phyloP scores from a whole-genome alignment of 2,888 invertebrate genomes.

The Drosophila prostipennis region DNA sequence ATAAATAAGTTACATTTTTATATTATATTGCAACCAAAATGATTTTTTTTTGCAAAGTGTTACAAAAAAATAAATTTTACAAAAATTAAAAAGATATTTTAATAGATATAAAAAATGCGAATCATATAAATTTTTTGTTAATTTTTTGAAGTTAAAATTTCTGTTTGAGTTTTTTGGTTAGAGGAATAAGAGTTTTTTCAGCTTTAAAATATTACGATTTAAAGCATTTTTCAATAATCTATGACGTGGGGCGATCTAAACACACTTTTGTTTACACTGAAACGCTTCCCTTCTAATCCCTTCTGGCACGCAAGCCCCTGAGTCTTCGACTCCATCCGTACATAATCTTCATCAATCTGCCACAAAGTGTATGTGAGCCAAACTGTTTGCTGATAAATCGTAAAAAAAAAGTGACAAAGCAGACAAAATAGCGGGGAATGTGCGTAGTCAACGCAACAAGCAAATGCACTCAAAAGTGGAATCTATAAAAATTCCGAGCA shows the following conservation, averaged over 20 bases:
- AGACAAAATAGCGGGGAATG: slow-evolving; percentile 41
- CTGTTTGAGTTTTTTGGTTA: background rate
- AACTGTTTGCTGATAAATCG: slow-evolving; percentile 50
- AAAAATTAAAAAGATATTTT: too few relatives aligned
- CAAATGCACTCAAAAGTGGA: slow-evolving; percentile 68
- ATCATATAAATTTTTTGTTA: too few relatives aligned
- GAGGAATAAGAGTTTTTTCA: background rate
- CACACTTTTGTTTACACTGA: background rate
- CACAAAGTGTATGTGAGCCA: slow-evolving; percentile 60
- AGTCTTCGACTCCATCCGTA: background rate
- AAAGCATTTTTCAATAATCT: background rate
- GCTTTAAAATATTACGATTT: background rate
- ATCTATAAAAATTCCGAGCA: slow-evolving; percentile 60
- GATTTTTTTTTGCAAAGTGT: too few relatives aligned
- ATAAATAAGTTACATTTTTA: too few relatives aligned
- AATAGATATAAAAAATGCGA: too few relatives aligned
- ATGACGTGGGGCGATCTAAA: background rate
- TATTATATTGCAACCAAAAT: too few relatives aligned
- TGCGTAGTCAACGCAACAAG: slow-evolving; percentile 71
- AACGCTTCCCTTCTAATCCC: background rate
- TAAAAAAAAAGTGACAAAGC: slow-evolving; percentile 58
- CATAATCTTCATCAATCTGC: slow-evolving; percentile 57
- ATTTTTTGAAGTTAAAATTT: too few relatives aligned
- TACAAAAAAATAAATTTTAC: too few relatives aligned
- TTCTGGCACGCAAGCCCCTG: background rate